A percentile compares a stretch with the other conserved stretches of the same genome.
These are phyloP conservation scores for Drosophila erecta DNA, from an alignment of 1,140 invertebrate genomes.

Conservation along the genomic window DNA sequence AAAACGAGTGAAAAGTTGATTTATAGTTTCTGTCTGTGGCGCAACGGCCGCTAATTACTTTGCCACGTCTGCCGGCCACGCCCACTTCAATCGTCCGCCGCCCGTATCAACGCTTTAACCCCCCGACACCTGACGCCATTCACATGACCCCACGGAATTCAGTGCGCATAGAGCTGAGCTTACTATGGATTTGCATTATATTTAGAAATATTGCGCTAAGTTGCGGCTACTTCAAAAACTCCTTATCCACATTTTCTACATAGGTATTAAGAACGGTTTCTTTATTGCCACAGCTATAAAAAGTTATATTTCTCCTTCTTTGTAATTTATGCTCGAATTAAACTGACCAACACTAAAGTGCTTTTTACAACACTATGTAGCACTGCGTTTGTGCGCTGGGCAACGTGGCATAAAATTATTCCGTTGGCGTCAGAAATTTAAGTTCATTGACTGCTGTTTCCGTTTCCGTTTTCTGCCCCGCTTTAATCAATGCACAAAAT, in stretches of 20 bases:
- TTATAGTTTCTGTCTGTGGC: slow-evolving; percentile 80
- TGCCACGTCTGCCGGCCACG: slow-evolving; percentile 73
- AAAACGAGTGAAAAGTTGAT: slow-evolving; percentile 63
- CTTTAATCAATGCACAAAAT: slow-evolving; percentile 62
- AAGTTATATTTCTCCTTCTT: too few relatives aligned
- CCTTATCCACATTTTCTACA: too few relatives aligned
- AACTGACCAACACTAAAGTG: background rate
- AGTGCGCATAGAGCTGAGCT: slow-evolving; percentile 42
- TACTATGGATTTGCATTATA: too few relatives aligned
- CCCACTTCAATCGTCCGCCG: slow-evolving; percentile 30
- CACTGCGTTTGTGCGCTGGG: background rate
- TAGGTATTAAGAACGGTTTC: too few relatives aligned
- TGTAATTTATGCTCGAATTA: background rate
- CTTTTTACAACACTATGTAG: background rate
- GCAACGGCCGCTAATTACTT: slow-evolving; percentile 77
- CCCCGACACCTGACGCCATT: slow-evolving; percentile 49
- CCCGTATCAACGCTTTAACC: slow-evolving; percentile 1
- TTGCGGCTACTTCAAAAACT: too few relatives aligned
- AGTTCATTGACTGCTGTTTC: slow-evolving; percentile 23
- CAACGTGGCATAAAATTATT: slow-evolving; percentile 13
- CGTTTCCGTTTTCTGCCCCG: slow-evolving; percentile 22
- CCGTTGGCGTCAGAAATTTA: background rate
- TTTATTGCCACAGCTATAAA: too few relatives aligned
- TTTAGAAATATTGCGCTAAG: too few relatives aligned
- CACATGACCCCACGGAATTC: slow-evolving; percentile 30